Evolutionary conservation across 2,113 vertebrate genomes (phyloP), one percentile per base, ranked within the genome.

Genomic region (Phaethornis superciliosus): DNA sequence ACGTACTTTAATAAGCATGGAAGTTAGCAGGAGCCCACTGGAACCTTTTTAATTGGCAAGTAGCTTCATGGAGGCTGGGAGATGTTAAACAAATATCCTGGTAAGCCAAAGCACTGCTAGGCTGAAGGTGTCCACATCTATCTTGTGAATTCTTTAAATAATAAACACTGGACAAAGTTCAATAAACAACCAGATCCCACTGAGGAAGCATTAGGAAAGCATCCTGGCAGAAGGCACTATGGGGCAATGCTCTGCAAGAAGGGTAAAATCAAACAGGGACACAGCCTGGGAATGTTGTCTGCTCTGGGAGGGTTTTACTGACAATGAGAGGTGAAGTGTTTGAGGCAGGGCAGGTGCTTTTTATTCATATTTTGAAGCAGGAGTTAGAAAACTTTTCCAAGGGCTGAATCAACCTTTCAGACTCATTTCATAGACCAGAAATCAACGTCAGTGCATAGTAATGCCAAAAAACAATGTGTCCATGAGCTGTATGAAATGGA

Each of bases 141-240:
- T 88, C 88, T 77, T 89, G 63, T 91, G 81, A 77, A 95, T 85
- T 95, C 75, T 59, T 93, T 87, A 81, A 95, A 94, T 77, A 91
- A 82, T 68, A 88, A 96, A 95, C 89, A 63, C 37, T 26, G 68
- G 69, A 70, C 42, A 93, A 74, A 94, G 42, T 84, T 96, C 33
- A 7, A 70, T 88, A 95, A 96, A 89, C 89, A 87, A 30, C 24
- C 40, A 85, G 86, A 85, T 69, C 87, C 89, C 6, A 0, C 15
- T 56, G 71, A 85, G 84, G 42, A 88, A 37, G 18, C 47, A 63
- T 23, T 6, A 46, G 75, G 52, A 63, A 75, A 91, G 64, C 42
- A 83, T 33, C 67, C 74, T 21, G 12, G 44, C 54, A 89, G 54
- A 81, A 62, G 9, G 1, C 4, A 32, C 58, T 65, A 33, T 24